Evolutionary conservation across 1,140 invertebrate genomes (phyloP), one percentile per base, ranked within the genome.

Genomic region (Bombus sibiricus): DNA sequence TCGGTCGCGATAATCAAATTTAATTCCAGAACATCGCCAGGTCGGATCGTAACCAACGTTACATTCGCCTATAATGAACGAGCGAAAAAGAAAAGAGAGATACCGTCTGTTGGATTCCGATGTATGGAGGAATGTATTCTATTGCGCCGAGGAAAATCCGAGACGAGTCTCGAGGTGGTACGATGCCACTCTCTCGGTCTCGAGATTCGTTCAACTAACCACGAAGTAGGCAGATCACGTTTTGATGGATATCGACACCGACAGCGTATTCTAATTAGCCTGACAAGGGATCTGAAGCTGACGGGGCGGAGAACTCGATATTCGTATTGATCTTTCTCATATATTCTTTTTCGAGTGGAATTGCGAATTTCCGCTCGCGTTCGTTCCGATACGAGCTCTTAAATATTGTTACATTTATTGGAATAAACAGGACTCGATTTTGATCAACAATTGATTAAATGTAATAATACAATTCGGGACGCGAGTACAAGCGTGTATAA

Each of bases 1-100:
- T 84, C 74, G 77, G 71, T 66, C 78, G 81, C 69, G 81, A 90
- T 94, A 93, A 94, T 94, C 91, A 92, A 94, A 94, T 94, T 90
- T 92, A 92, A 93, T 93, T 89, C 89, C 43, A 47, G 88, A 91
- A 90, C 89, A 91, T 89, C 89, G 84, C 66, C 71, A 83, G 66
- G 69, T 71, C 90, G 91, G 92, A 89, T 91, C 89, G 89, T 87
- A 85, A 90, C 90, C 91, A 84, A 92, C 92, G 92, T 92, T 91
- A 91, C 86, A 89, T 91, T 84, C 82, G 91, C 87, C 92, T 92
- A 91, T 81, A 80, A 34, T 59, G 41, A 32, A 68, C 59, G 34
- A 28, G 32, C 69, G 41, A 53, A 25, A 76, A 25, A 37, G 25
- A 15, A 53, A 75, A n/a, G 3, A 32, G 6, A 34, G 6, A 8